Conservation (phyloP, 1,140 invertebrate genomes). For the Stenopsyche tienmushanensis region DNA sequence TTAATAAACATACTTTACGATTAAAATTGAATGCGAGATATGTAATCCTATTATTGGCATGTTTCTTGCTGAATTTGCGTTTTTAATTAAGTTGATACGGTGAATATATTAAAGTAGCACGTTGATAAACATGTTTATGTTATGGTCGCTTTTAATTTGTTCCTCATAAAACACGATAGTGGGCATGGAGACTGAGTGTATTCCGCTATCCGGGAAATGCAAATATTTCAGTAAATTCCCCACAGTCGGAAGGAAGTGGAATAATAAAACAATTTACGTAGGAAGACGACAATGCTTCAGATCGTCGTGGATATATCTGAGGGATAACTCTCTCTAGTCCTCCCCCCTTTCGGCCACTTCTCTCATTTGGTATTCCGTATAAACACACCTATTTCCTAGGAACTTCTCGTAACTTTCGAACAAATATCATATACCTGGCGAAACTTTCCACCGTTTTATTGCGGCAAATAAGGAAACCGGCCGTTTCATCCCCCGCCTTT, state of each 20-base stretch:
- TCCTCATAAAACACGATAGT: too few relatives aligned
- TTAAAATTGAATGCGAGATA: too few relatives aligned
- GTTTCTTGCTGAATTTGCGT: too few relatives aligned
- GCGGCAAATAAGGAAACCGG: not conserved
- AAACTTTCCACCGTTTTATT: constrained; percentile 13
- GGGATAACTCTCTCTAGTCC: not conserved
- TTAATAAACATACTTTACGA: too few relatives aligned
- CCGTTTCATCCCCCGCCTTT: not conserved
- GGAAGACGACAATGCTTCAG: not conserved
- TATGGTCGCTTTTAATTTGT: too few relatives aligned
- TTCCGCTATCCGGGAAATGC: too few relatives aligned
- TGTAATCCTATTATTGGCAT: too few relatives aligned
- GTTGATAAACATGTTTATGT: too few relatives aligned
- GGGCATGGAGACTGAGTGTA: too few relatives aligned
- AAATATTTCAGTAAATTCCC: not conserved
- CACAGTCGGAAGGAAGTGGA: constrained; percentile 1
- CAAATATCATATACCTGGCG: constrained; percentile 14
- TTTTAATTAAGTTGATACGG: too few relatives aligned
- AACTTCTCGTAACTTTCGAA: constrained; percentile 7
- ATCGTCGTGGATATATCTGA: not conserved
- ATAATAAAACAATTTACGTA: constrained; percentile 12
- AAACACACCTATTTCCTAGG: constrained; percentile 7
- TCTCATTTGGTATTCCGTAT: constrained; percentile 1
- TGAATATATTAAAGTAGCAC: too few relatives aligned
- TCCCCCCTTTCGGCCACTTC: not conserved